phyloP scores from a whole-genome alignment of 2,797 vertebrate genomes.

The Sphenodon punctatus region DNA sequence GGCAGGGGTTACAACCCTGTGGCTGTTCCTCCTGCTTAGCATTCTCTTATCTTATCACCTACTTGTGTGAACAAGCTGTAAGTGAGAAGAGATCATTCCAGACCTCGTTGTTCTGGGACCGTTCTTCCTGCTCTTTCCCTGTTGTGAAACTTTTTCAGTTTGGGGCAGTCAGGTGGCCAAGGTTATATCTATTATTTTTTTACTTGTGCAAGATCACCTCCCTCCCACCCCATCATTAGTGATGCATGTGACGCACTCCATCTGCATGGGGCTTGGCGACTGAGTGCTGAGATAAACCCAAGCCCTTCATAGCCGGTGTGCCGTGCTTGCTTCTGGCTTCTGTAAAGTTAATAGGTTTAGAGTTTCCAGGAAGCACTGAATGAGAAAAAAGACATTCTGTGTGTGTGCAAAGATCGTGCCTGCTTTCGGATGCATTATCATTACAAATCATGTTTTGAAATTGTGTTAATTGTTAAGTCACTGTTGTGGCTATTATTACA shows the following conservation, averaged over 20 bases:
- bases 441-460: constrained; percentile 69
- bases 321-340: constrained; percentile 63
- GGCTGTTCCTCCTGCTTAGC: too few species aligned
- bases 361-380: constrained; percentile 67
- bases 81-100: neutral
- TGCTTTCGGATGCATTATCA: constrained; percentile 62
- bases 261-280: constrained; percentile 24
- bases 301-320: constrained; percentile 32
- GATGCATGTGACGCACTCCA: neutral
- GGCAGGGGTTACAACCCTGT: too few species aligned
- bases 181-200: neutral
- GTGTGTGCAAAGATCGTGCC: constrained; percentile 45
- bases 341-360: constrained; percentile 70
- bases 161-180: neutral
- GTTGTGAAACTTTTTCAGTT: neutral
- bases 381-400: constrained; percentile 50
- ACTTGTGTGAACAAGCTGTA: too few species aligned
- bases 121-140: neutral
- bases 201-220: neutral
- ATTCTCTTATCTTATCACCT: too few species aligned
- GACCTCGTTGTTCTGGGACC: neutral
- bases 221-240: neutral
- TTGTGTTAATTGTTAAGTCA: constrained; percentile 59
- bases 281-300: constrained; percentile 47
- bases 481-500: constrained; percentile 52